Evolutionary conservation across 2,113 vertebrate species (phyloP).

Genomic region (Poicephalus meyeri): DNA sequence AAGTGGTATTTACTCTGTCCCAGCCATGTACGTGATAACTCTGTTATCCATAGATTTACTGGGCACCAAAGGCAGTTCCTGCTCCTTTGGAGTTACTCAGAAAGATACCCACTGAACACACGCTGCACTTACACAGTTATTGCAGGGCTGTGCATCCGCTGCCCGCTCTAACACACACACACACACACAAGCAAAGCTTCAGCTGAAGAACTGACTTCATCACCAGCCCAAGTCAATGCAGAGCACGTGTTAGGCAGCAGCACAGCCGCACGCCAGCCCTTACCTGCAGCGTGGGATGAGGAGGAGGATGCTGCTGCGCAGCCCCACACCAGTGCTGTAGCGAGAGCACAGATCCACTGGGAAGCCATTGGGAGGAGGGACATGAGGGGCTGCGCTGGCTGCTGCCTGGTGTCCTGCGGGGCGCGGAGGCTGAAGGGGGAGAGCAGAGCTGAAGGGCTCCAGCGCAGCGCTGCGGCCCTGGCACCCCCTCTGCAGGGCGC

Average conservation of each 20-base stretch:
- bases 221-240: fast-evolving
- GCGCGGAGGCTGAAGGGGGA: not conserved
- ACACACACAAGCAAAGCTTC: not conserved
- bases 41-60: not conserved
- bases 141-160: not conserved
- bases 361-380: not conserved
- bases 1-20: not conserved
- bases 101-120: not conserved
- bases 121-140: fast-evolving
- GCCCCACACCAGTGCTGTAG: not conserved
- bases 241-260: fast-evolving
- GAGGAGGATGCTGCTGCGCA: not conserved
- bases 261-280: fast-evolving
- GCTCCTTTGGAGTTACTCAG: not conserved
- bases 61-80: not conserved
- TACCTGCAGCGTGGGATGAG: constrained; percentile 55
- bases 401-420: fast-evolving
- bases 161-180: not conserved
- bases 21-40: not conserved
- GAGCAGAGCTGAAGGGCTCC: not conserved
- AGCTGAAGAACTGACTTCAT: not conserved
- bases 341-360: not conserved
- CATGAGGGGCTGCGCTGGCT: fast-evolving
- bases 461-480: fast-evolving
- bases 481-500: not conserved